Evolutionary conservation across 2,113 vertebrate genomes (phyloP).

Genomic region (Pantherophis guttatus): DNA sequence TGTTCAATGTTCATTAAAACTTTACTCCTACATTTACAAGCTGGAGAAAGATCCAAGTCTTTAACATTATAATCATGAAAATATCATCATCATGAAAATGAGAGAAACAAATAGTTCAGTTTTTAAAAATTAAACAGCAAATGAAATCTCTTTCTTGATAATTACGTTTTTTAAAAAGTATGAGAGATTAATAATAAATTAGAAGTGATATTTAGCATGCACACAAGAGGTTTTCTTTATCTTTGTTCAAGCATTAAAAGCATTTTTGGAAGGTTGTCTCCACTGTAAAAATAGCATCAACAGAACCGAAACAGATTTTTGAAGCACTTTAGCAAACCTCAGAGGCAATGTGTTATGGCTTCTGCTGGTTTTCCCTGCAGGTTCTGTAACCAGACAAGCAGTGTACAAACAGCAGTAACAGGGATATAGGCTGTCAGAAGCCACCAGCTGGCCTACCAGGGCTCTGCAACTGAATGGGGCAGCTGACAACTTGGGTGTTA

Average conservation of each 20-base stretch:
- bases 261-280: slow-evolving; percentile 43
- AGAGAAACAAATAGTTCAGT: neutral
- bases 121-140: neutral
- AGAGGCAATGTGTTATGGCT: slow-evolving; percentile 72
- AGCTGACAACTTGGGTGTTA: slow-evolving; percentile 83
- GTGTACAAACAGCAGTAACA: slow-evolving; percentile 74
- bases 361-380: slow-evolving; percentile 73
- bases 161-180: neutral
- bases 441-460: slow-evolving; percentile 84
- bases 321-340: slow-evolving; percentile 68
- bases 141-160: neutral
- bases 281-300: slow-evolving; percentile 46
- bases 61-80: neutral
- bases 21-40: neutral
- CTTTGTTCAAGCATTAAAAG: slow-evolving; percentile 53
- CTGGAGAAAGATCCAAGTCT: neutral
- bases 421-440: slow-evolving; percentile 81
- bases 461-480: slow-evolving; percentile 75
- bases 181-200: neutral
- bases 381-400: slow-evolving; percentile 78
- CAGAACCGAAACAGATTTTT: slow-evolving; percentile 67
- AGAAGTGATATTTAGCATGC: neutral
- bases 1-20: neutral
- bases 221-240: neutral
- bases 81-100: neutral